Evolutionary conservation across 2,888 invertebrate genomes (phyloP).

Genomic region (Chrysolina oricalcia): DNA sequence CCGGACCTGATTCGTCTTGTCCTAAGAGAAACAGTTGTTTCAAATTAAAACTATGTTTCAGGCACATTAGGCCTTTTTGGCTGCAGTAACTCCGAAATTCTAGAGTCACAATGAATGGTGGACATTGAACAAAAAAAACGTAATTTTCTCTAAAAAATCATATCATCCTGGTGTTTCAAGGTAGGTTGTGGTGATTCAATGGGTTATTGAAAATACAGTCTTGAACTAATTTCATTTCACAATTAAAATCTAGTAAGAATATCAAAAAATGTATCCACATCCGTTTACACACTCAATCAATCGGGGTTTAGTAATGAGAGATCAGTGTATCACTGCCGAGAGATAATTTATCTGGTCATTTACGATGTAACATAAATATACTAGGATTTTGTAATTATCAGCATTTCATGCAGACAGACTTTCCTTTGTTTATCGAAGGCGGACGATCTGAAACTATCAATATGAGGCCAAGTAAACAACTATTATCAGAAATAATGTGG

Average conservation of each 20-base stretch:
- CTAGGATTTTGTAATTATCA: slow-evolving; percentile 9
- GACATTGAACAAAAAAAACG: no score
- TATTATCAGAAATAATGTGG: slow-evolving; percentile 3
- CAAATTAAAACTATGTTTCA: no score
- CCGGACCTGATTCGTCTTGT: no score
- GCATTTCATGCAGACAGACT: not conserved
- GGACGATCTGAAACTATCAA: slow-evolving; percentile 9
- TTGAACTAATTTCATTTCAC: no score
- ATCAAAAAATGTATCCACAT: not conserved
- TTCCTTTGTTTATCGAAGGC: slow-evolving; percentile 11
- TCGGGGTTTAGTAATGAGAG: not conserved
- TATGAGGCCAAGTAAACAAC: slow-evolving; percentile 11
- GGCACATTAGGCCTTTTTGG: no score
- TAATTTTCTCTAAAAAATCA: no score
- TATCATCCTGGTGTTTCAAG: no score
- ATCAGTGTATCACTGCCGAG: slow-evolving; percentile 8
- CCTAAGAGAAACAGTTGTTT: no score
- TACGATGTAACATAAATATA: not conserved
- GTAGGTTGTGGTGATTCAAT: not conserved
- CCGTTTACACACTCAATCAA: not conserved
- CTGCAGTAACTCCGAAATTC: no score
- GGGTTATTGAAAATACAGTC: not conserved
- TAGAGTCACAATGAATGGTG: no score
- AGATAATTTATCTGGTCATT: slow-evolving; percentile 5
- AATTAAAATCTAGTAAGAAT: not conserved